phyloP scores from a whole-genome alignment of 2,113 vertebrate genomes.

The Asarcornis scutulata region DNA sequence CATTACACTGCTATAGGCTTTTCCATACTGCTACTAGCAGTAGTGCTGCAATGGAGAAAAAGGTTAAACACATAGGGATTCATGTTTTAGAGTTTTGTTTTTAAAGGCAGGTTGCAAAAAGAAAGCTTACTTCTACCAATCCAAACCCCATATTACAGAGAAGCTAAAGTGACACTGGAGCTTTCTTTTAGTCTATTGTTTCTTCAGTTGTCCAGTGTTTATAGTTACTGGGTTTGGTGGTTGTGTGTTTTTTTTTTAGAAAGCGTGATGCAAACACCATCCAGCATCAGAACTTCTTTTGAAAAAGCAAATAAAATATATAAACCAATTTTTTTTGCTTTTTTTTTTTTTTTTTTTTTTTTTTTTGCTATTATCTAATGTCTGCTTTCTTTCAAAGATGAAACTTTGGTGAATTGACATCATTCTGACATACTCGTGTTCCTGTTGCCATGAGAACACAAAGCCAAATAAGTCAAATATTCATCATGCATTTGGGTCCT shows the following conservation, averaged over 20 bases:
- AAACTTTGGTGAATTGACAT: not conserved
- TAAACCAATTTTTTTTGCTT: accelerated
- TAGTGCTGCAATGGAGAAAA: not conserved
- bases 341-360: too few species aligned
- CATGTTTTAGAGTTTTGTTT: not conserved
- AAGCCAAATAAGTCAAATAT: not conserved
- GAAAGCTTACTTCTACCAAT: not conserved
- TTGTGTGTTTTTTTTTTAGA: not conserved
- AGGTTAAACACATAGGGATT: not conserved
- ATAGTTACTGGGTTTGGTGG: not conserved
- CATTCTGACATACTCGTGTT: not conserved
- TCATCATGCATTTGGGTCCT: not conserved
- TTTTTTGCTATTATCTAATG: not conserved
- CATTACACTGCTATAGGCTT: not conserved
- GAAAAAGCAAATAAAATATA: not conserved
- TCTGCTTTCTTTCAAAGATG: not conserved
- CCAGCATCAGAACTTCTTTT: not conserved
- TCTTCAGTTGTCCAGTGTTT: not conserved
- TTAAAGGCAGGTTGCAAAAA: not conserved
- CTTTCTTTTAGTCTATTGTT: not conserved
- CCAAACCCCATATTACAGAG: not conserved
- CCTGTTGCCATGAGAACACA: not conserved
- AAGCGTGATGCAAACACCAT: not conserved
- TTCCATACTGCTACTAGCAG: not conserved
- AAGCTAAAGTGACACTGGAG: not conserved